Conservation (phyloP, 2,888 invertebrate species). For the Tenodera sinensis region DNA sequence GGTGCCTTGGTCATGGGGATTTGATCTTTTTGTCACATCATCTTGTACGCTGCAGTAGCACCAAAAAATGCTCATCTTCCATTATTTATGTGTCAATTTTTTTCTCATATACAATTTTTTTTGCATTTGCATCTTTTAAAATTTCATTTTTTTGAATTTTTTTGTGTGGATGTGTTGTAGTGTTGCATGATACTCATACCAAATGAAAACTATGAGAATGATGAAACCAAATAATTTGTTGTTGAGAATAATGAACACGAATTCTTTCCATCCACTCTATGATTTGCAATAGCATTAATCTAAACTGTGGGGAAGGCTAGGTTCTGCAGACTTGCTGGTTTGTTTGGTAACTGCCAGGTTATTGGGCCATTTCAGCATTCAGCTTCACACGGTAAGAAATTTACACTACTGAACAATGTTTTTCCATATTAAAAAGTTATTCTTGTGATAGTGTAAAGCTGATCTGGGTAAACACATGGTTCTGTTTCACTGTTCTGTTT, state of each 20-base stretch:
- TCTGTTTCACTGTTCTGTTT: not conserved
- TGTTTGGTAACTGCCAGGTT: not conserved
- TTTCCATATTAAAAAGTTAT: not conserved
- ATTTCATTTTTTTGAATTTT: not conserved
- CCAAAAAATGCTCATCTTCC: not conserved
- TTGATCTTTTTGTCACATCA: not conserved
- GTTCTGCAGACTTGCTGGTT: not conserved
- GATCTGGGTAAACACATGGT: not conserved
- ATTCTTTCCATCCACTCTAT: not conserved
- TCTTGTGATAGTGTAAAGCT: not conserved
- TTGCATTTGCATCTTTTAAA: not conserved
- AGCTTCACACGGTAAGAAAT: not conserved
- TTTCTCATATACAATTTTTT: not conserved
- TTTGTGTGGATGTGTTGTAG: not conserved
- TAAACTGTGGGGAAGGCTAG: constrained; percentile 7
- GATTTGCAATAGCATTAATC: not conserved
- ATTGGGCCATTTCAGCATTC: not conserved
- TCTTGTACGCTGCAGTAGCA: not conserved
- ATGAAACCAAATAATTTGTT: not conserved
- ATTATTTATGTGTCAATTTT: not conserved
- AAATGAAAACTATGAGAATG: not conserved
- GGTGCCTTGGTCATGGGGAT: constrained; percentile 11
- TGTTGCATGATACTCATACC: not conserved
- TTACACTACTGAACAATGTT: not conserved
- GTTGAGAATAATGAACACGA: not conserved